Percentiles rank a stretch among this genome's conserved stretches.
These are phyloP conservation scores for Megalonaias nervosa DNA, from an alignment of 1,140 invertebrate species.

Conservation along the genomic window DNA sequence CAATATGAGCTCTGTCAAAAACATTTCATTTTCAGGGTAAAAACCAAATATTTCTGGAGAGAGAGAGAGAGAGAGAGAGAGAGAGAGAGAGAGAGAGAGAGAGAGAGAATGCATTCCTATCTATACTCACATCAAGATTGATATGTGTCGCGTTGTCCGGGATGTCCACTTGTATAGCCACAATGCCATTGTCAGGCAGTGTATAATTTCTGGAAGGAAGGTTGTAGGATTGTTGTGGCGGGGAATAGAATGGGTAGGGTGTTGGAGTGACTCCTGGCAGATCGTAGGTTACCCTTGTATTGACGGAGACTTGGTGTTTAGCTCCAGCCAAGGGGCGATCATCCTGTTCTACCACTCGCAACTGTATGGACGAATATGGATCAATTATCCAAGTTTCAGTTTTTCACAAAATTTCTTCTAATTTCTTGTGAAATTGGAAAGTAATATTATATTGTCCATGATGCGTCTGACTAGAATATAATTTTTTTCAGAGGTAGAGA, in stretches of 20 bases:
- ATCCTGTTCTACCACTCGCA: slow-evolving; percentile 55
- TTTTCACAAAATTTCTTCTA: too few species aligned
- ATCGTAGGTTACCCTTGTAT: slow-evolving; percentile 32
- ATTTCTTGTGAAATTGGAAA: too few species aligned
- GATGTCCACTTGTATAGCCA: slow-evolving; percentile 51
- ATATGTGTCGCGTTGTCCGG: slow-evolving; percentile 54
- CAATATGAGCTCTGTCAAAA: too few species aligned
- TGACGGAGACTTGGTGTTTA: slow-evolving; percentile 27
- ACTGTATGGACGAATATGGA: slow-evolving; percentile 23
- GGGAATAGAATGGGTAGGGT: slow-evolving; percentile 15
- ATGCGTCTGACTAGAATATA: too few species aligned
- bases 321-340: slow-evolving; percentile 44
- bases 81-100: too few species aligned
- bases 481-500: too few species aligned
- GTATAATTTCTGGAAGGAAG: slow-evolving; percentile 36
- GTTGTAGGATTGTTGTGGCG: slow-evolving; percentile 20
- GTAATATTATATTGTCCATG: too few species aligned
- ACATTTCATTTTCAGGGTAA: too few species aligned
- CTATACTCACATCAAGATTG: slow-evolving; percentile 44
- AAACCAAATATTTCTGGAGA: too few species aligned
- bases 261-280: background rate
- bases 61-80: too few species aligned
- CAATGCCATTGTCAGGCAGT: slow-evolving; percentile 54
- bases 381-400: too few species aligned
- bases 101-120: too few species aligned